Evolutionary conservation across 2,113 vertebrate genomes (phyloP).

Genomic region (Hemichromis elongatus): DNA sequence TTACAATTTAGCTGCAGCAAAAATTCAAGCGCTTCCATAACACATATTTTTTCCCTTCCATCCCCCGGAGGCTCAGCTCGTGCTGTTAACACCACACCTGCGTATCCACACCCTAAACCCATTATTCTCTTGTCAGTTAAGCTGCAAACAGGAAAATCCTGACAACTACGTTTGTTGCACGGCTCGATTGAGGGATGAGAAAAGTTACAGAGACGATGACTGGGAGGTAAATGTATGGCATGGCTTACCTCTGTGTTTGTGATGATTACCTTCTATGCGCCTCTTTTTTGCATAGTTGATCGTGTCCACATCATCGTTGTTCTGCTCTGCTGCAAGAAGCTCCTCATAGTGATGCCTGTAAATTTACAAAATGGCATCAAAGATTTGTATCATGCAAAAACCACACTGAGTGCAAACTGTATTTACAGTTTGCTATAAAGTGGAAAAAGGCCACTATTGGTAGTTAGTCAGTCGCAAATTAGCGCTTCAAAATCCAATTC

Average conservation of each 20-base stretch:
- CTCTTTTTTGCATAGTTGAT: constrained; percentile 65
- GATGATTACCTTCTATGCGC: constrained; percentile 41
- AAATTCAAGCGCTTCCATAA: neutral
- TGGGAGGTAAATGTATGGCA: neutral
- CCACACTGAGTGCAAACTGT: accelerated
- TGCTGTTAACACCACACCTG: neutral
- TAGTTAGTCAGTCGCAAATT: neutral
- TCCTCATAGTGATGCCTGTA: constrained; percentile 65
- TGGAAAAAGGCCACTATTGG: neutral
- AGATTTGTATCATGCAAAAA: neutral
- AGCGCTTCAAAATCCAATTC: neutral
- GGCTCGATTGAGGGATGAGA: neutral
- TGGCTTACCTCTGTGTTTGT: constrained; percentile 45
- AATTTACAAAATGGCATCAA: neutral
- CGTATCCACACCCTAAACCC: neutral
- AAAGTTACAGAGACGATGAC: neutral
- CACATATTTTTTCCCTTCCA: neutral
- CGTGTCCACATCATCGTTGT: constrained; percentile 62
- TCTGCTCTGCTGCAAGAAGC: constrained; percentile 17
- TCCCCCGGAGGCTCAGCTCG: neutral
- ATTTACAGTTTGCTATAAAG: neutral
- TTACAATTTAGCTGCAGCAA: neutral
- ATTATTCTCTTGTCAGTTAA: neutral
- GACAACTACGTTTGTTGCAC: neutral
- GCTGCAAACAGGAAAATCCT: neutral